Evolutionary conservation across 2,888 invertebrate genomes (phyloP).

Genomic region (Plagodis dolabraria): DNA sequence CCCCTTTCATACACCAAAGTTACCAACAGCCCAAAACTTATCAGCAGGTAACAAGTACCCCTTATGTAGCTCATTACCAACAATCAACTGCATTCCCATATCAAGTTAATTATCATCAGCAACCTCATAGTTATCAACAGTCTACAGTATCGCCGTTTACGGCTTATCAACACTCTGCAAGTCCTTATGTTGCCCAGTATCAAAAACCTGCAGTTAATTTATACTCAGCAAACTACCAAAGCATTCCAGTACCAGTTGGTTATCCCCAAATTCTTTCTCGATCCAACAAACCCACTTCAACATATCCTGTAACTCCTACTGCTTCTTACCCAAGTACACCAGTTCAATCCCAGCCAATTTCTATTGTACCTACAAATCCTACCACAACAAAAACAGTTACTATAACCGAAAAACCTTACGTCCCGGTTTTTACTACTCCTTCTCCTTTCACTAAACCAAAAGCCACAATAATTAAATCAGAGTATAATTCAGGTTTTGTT

Average conservation of each 20-base stretch:
- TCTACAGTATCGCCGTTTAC: slow-evolving; percentile 7
- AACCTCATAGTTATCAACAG: slow-evolving; percentile 9
- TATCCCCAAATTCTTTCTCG: slow-evolving; percentile 8
- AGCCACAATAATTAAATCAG: slow-evolving; percentile 19
- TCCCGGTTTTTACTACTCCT: slow-evolving; percentile 3
- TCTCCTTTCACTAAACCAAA: neutral
- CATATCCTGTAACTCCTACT: neutral
- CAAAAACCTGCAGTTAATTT: slow-evolving; percentile 10
- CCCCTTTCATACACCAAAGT: slow-evolving; percentile 14
- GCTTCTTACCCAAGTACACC: slow-evolving; percentile 6
- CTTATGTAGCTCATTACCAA: slow-evolving; percentile 1
- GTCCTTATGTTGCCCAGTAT: slow-evolving; percentile 11
- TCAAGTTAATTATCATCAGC: slow-evolving; percentile 6
- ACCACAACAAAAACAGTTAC: slow-evolving; percentile 7
- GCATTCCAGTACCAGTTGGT: slow-evolving; percentile 20
- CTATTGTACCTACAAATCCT: slow-evolving; percentile 4
- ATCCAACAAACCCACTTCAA: neutral
- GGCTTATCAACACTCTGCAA: slow-evolving; percentile 6
- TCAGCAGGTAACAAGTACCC: slow-evolving; percentile 4
- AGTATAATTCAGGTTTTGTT: slow-evolving; percentile 19
- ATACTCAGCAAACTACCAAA: slow-evolving; percentile 3
- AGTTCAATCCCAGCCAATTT: slow-evolving; percentile 4
- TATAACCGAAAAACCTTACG: slow-evolving; percentile 16
- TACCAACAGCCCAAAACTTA: slow-evolving; percentile 18
- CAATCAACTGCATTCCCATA: slow-evolving; percentile 1